Base-by-base conservation (phyloP, 2,888 invertebrate species). In the Nasonovia ribisnigri region DNA sequence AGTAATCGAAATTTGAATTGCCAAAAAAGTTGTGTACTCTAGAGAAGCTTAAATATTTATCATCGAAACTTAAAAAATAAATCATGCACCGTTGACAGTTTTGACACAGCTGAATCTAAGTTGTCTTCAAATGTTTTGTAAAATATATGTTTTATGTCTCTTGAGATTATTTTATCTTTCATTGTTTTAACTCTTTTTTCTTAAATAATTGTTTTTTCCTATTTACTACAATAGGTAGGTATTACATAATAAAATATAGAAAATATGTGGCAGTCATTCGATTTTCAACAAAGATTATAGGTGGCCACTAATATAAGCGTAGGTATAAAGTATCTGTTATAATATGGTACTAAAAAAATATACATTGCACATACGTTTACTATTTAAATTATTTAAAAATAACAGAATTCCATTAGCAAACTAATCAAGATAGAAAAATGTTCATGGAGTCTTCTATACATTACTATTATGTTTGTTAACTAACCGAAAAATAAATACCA, bases 41-140 rank as follows among this genome's bases (percentile, higher is more conserved):
- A 84, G 42, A 88, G 87, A 77, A 77, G 29, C 48, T 29, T n/a
- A 84, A 48, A 60, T 46, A 84, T 89, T 86, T 92, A 89, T 92
- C 90, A 57, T 84, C 67, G 4, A 24, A 93, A 93, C 57, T 93
- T 29, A 29, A 93, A 84, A 90, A 43, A 93, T 93, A 93, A 93
- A 93, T 93, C 93, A 93, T 93, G 42, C 46, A n/a, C 60, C 11
- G 84, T 90, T 90, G 93, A 93, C 93, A 89, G 93, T 90, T 57
- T 3, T 36, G 48, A 57, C 67, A 48, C 60, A 46, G 42, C 36
- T 57, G 84, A 93, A 93, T 93, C 86, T 60, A 84, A 60, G 67
- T 87, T 92, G 26, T 57, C 60, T 87, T 87, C 29, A 26, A 67
- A 88, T 46, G 46, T 36, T 46, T 86, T 86, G n/a, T 29, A 48